Evolutionary conservation across 2,797 vertebrate species (phyloP).

Genomic region (Aplochiton taeniatus): DNA sequence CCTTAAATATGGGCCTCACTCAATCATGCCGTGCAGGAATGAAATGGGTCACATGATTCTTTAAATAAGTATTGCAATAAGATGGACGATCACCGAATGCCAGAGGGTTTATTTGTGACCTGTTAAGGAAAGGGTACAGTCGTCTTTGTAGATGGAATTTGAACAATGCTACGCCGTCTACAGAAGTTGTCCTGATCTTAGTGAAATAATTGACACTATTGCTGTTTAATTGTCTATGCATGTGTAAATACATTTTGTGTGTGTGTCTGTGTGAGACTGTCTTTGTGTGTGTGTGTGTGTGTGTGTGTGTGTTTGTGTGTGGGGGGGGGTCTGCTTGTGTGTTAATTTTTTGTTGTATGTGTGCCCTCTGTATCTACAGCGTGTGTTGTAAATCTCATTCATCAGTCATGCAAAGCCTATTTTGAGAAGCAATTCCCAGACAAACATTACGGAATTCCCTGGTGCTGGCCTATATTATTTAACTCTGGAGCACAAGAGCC

Average conservation of each 20-base stretch:
- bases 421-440: conserved; percentile 16
- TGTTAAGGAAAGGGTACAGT: conserved; percentile 46
- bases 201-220: too few relatives aligned
- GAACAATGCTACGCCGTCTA: conserved; percentile 26
- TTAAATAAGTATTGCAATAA: conserved; percentile 85
- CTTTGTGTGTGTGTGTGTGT: conserved; percentile 1
- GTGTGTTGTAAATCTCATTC: background rate
- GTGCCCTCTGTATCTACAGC: background rate
- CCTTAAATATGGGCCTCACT: conserved; percentile 71
- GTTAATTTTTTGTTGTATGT: background rate
- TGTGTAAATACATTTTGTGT: background rate
- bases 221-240: background rate
- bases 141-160: conserved; percentile 40
- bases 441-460: background rate
- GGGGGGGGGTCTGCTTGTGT: background rate
- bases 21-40: conserved; percentile 72
- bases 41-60: conserved; percentile 78
- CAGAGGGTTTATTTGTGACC: conserved; percentile 67
- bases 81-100: conserved; percentile 61
- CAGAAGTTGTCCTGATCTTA: too few relatives aligned
- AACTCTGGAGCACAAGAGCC: background rate
- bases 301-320: conserved; percentile 2
- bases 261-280: background rate
- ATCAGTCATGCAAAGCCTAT: conserved; percentile 17
- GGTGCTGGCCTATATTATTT: background rate